Percentiles rank a stretch among this genome's conserved stretches.
Evolutionary conservation across 2,113 vertebrate species (phyloP).

Genomic region (Neogale vison): DNA sequence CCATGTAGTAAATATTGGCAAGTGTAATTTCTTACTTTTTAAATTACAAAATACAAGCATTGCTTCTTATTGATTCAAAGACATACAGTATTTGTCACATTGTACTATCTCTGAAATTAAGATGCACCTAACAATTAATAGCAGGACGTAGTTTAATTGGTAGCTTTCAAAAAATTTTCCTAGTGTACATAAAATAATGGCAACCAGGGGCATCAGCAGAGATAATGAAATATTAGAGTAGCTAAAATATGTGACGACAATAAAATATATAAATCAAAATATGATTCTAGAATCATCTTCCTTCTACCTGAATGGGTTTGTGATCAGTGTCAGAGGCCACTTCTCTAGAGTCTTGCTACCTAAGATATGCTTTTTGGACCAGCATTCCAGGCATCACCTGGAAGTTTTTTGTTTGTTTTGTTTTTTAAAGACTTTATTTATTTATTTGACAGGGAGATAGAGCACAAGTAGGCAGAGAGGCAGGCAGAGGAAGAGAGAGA

Average conservation of each 20-base stretch:
- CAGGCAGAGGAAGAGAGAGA: no score
- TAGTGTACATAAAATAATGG: background rate
- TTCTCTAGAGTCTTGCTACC: background rate
- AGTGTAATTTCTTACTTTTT: background rate
- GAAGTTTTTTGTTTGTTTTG: no score
- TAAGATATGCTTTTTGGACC: background rate
- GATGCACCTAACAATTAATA: background rate
- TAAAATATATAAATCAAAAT: background rate
- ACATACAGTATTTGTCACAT: background rate
- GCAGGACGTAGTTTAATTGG: background rate
- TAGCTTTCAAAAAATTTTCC: background rate
- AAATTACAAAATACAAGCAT: background rate
- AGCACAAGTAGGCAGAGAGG: no score
- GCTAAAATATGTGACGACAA: background rate
- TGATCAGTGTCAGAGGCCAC: background rate
- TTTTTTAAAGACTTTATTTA: no score
- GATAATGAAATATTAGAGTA: no score
- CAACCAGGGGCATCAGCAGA: background rate
- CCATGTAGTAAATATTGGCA: background rate
- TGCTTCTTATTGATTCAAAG: background rate
- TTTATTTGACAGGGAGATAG: no score
- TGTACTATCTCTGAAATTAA: constrained; percentile 1
- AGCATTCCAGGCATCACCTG: no score
- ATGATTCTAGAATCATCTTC: background rate
- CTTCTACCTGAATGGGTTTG: background rate